Percentiles rank a stretch among this genome's conserved stretches.
Conservation (phyloP, 2,888 invertebrate genomes). For the Cephus pygmeus region DNA sequence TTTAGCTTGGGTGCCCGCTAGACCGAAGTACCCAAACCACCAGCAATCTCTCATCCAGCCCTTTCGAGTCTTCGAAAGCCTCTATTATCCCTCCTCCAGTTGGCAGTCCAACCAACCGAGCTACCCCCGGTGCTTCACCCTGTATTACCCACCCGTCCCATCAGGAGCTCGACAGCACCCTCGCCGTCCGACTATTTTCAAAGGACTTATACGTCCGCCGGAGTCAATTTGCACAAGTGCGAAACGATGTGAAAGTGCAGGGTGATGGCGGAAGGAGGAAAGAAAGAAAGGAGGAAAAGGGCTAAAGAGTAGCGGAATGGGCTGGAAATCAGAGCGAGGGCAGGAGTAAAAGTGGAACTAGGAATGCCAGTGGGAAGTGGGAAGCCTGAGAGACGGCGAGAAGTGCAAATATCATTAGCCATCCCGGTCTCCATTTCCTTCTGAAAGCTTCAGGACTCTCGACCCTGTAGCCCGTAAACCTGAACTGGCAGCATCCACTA, state of each 20-base stretch:
- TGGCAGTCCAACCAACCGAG: not conserved
- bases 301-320: not conserved
- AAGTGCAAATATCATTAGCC: slow-evolving; percentile 24
- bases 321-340: not conserved
- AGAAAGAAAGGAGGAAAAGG: slow-evolving; percentile 1
- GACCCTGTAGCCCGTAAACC: not conserved
- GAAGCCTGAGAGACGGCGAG: slow-evolving; percentile 3
- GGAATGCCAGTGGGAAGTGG: not conserved
- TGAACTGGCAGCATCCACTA: not conserved
- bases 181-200: slow-evolving; percentile 16
- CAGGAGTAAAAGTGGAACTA: not conserved
- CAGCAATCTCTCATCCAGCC: not conserved
- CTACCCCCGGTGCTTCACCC: not conserved
- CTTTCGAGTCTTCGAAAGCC: not conserved
- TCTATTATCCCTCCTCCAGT: not conserved
- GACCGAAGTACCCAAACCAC: not conserved
- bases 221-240: slow-evolving; percentile 26
- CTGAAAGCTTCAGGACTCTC: slow-evolving; percentile 7
- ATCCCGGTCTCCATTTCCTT: slow-evolving; percentile 14
- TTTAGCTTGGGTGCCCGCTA: not conserved
- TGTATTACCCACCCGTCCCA: not conserved
- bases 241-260: slow-evolving; percentile 22
- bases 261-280: not conserved
- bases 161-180: not conserved
- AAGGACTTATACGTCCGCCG: slow-evolving; percentile 21